Evolutionary conservation across 64 coral and sea anemone species (phyloP), one percentile per base, ranked within the genome.

Genomic region (Montipora sp.): DNA sequence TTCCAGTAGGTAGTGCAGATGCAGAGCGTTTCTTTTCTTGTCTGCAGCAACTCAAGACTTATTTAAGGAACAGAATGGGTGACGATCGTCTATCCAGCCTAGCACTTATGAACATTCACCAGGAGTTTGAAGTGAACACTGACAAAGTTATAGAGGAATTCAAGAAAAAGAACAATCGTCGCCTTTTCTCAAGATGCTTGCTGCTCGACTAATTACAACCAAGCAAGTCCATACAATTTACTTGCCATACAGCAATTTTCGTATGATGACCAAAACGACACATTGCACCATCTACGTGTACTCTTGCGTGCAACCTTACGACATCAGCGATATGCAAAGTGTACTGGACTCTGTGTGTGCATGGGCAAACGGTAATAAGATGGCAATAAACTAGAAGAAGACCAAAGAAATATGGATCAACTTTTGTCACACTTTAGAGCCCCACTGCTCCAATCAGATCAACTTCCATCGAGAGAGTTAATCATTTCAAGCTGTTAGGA

Each of bases 1-100:
- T 90, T 75, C 93, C 87, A 89, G 93, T 88, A 43, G 90, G 86
- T 44, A 89, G 78, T 79, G 87, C 53, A 63, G 72, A 94, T 77
- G 69, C 19, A 36, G 77, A 89, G 77, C 75, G 87, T 18, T 73
- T 70, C 67, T 53, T 75, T 63, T 90, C 78, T 77, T 84, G 77
- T 55, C 46, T 89, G 80, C 80, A 75, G 47, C 78, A 47, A 58
- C 18, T 94, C n/a, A 83, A 90, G 48, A 89, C 66, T 27, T 90
- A 90, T 70, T 53, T 90, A 73, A 80, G 70, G 83, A 59, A 79
- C 10, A 89, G 78, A 24, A 94, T 90, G 87, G 73, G 50, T 1
- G 75, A 83, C 11, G 87, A 89, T 68, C 89, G 87, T 78, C 76
- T 94, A 61, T 94, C 87, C 70, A 73, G 70, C 70, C 70, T 73